Base-by-base conservation (phyloP, 92 coral and sea anemone species). In the Phenganax subtilis region DNA sequence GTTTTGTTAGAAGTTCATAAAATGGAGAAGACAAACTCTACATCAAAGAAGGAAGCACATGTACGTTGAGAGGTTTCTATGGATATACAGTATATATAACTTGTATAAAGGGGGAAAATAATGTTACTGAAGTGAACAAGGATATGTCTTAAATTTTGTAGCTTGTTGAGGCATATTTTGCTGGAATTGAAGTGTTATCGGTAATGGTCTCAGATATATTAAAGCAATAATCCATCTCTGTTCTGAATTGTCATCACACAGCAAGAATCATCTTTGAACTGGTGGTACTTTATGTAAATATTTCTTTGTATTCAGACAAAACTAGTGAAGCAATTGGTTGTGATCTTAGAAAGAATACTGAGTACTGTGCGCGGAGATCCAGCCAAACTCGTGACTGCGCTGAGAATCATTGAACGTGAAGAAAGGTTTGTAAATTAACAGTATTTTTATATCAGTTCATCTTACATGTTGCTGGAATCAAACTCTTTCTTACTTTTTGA, bases 301-400 rank as follows among this genome's bases (percentile, higher is more conserved):
- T 16, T 75, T 15, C 61, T 52, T 12, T 61, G 0, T 25, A 7
- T 30, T 27, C 81, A 94, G 98, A 91, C 88, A 25, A 75, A 91
- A 7, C 86, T 94, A 11, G 92, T 93, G 37, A 94, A 94, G 75
- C 98, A 94, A 73, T 57, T 93, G 59, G 87, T 96, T 93, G 88
- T 94, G 6, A 86, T 94, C n/a, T 83, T 94, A 85, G 96, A 92
- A n/a, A 75, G 92, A 57, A 88, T 94, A 20, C 87, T 91, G 10
- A 94, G 98, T 81, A 94, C 97, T 15, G 98, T 94, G 10, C 91
- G 97, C 12, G 90, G 97, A 80, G 98, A 94, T 69, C 98, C 98
- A 3, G 98, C 94, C 8, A 92, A 94, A 75, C 88, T 94, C n/a
- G 98, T 94, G 59, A 94, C 98, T 1, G 98, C 91, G 3, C 83